Evolutionary conservation across 2,113 vertebrate genomes (phyloP), one percentile per base, ranked within the genome.

Genomic region (Alaudala cheleensis): DNA sequence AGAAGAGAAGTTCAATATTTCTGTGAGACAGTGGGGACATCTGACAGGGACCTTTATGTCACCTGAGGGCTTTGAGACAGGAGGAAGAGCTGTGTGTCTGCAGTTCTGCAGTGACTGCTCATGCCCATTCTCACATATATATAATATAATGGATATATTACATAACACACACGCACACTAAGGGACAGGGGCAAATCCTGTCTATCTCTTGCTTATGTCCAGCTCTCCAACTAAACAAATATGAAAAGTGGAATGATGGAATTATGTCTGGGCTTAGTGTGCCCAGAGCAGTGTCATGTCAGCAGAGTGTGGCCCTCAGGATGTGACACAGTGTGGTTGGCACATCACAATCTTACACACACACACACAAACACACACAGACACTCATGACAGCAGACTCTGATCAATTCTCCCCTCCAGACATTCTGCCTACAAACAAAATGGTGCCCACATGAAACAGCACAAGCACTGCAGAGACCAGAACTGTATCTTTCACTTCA

Each of bases 311-410:
- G 6, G 50, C n/a, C 28, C 62, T 33, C 25, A 17, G 14, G 81
- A 17, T 8, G 51, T 28, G 47, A 28, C 19, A 61, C 40, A 73
- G n/a, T 20, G 39, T 71, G 49, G 70, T 13, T 91, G 87, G 50
- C 5, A 51, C 50, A 29, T 34, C 61, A 53, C 18, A 42, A 20
- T 21, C 51, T 45, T 14, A 45, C 7, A 17, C 23, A 25, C 65
- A 25, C 23, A 54, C 9, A n/a, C n/a, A n/a, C n/a, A n/a, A n/a
- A n/a, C n/a, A n/a, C n/a, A n/a, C n/a, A n/a, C n/a, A n/a, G n/a
- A n/a, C n/a, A n/a, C n/a, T n/a, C 5, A 28, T 0, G 1, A 4
- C 3, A 54, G 14, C 16, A 26, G 10, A 15, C 31, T 44, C 22
- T 71, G 45, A 40, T 31, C 77, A n/a, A 2, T 65, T 60, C 5